A percentile compares a stretch with the other conserved stretches of the same genome.
phyloP scores from a whole-genome alignment of 2,113 vertebrate species.

The Irena cyanogastra region DNA sequence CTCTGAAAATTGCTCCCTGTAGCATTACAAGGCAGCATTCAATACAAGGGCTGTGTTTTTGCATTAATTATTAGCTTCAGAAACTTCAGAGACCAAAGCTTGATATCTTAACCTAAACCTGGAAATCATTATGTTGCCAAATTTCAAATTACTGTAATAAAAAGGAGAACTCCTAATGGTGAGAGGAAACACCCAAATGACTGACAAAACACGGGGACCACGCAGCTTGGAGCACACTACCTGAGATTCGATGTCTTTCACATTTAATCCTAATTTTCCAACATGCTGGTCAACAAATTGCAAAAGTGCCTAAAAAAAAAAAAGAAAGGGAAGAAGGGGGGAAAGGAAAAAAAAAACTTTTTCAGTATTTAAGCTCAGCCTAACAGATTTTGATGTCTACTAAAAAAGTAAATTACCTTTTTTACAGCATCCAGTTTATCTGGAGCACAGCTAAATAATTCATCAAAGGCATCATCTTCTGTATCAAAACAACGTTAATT shows the following conservation, averaged over 20 bases:
- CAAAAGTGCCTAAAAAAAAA: conserved; percentile 78
- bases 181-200: background rate
- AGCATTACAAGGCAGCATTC: background rate
- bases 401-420: conserved; percentile 74
- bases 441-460: conserved; percentile 80
- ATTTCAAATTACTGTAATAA: background rate
- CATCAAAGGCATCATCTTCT: conserved; percentile 80
- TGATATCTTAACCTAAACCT: background rate
- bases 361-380: background rate
- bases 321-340: background rate
- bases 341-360: background rate
- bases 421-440: conserved; percentile 84
- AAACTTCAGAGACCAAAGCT: background rate
- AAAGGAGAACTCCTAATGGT: background rate
- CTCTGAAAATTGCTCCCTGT: background rate
- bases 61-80: background rate
- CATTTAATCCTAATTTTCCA: conserved; percentile 78
- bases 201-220: background rate
- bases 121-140: background rate
- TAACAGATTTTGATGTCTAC: background rate
- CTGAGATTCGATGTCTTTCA: conserved; percentile 82
- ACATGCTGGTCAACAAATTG: conserved; percentile 86
- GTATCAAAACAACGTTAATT: conserved; percentile 48
- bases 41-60: background rate
- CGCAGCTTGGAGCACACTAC: conserved; percentile 54